Evolutionary conservation across 2,797 vertebrate genomes (phyloP), one percentile per base, ranked within the genome.

Genomic region (Graptemys geographica): DNA sequence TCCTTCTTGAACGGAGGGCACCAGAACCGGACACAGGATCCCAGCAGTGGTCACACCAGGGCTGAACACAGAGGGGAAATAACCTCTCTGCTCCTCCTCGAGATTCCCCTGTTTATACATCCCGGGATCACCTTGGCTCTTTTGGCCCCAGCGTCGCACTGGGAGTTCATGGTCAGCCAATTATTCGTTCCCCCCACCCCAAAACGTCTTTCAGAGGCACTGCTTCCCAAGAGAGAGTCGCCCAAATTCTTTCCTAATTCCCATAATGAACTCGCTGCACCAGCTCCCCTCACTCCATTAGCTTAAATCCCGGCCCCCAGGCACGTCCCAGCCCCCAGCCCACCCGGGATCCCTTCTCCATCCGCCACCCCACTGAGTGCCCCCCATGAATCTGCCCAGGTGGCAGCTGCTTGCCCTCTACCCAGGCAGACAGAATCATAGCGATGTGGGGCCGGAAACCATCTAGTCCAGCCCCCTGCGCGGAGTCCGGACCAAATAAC

Each of bases 11-110:
- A 72, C 3, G 2, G n/a, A 23, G 65, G 65, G 65, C 19, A n/a
- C n/a, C 65, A 37, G 65, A 72, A 21, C n/a, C 10, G 21, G 37
- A 3, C 19, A 3, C 65, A 11, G 19, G 65, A 72, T 72, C 10
- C 65, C 37, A 72, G n/a, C n/a, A 11, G 18, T 3, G 5, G 21
- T 6, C 10, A 3, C 21, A 6, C n/a, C 19, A 25, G 21, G 1
- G 21, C 65, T 3, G 1, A 21, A 37, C 65, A 23, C 16, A 37
- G 65, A 37, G 19, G 65, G 9, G 8, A 65, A 65, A 69, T 5
- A 37, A 37, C n/a, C n/a, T 41, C 65, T 4, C n/a, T 12, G 37
- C 65, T 37, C 33, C 62, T n/a, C 3, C 33, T 2, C 2, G 37
- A 23, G 18, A 72, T 25, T 41, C 37, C n/a, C 9, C 44, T 2